Evolutionary conservation across 2,888 invertebrate species (phyloP), one percentile per base, ranked within the genome.

Genomic region (Ernsta delagoae): DNA sequence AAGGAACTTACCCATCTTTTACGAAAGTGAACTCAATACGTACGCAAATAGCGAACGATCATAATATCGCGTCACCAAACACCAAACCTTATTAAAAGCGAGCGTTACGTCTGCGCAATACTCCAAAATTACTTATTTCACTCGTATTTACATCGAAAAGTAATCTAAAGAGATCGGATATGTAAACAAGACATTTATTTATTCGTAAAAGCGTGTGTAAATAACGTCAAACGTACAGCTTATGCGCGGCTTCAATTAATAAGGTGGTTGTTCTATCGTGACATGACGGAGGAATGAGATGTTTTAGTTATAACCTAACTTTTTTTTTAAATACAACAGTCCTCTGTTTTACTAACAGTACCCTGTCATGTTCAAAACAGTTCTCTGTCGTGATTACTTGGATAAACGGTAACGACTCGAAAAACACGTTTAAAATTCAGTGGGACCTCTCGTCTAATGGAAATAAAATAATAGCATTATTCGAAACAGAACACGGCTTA

Each of bases 131-230:
- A 69, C 63, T 63, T 59, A 69, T 63, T 63, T 69, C 62, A 16
- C 59, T 63, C 50, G 63, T 69, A 69, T 74, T 72, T 73, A 76
- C 76, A 72, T 70, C 67, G 65, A 66, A 69, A 69, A 69, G 74
- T 74, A 76, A 78, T 77, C 75, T 70, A 70, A 73, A 75, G 72
- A 72, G 74, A 73, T 73, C 74, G 71, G 69, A 70, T 71, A 74
- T 74, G 73, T 73, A 72, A 73, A 71, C 68, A 69, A 59, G 68
- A 34, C 62, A 65, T 68, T 69, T 73, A 74, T 74, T 75, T 75
- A 72, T 73, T 74, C 71, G 71, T 72, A 73, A 76, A 74, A 77
- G 74, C 76, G 74, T 73, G 73, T 74, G 75, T 74, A 77, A 77
- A 77, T 72, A 77, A 72, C 72, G 72, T 72, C 62, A 60, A 72